Base-by-base conservation (phyloP, 2,888 invertebrate genomes). In the Patella caerulea region DNA sequence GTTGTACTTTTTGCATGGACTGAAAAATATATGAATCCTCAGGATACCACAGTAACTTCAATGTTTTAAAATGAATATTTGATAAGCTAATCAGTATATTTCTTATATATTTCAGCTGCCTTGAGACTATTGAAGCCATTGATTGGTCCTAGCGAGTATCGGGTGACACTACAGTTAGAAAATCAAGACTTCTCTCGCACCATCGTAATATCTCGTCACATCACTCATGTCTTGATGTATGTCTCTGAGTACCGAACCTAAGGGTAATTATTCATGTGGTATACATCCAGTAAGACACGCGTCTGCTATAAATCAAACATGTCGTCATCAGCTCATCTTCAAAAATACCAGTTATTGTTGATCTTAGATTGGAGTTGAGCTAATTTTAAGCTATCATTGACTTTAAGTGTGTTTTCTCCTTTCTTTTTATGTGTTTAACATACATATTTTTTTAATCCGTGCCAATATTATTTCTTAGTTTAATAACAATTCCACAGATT, bases 191-290 rank as follows among this genome's bases (percentile, higher is more conserved):
- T 88, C 59, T 82, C 88, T 14, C 87, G 87, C 4, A 87, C 86
- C 52, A 88, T 87, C 19, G 83, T 92, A 45, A 82, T 92, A 73
- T 89, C 91, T 1, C 89, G 91, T 65, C 92, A 92, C 83, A 84
- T 91, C 73, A 92, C 92, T 11, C 84, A 91, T 78, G 90, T 92
- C 54, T 82, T 86, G 56, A 85, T 92, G 45, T 85, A 89, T 74
- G 90, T 92, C 5, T 90, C 92, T 0, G 77, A 81, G 19, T 77
- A 78, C 14, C 76, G 59, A 65, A 45, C 45, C 45, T n/a, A 65
- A n/a, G 65, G 65, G 65, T 65, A 19, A 19, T 65, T 19, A 65
- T n/a, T n/a, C 65, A 65, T n/a, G 65, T 19, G n/a, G n/a, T 19
- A n/a, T 65, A 19, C 65, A n/a, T 19, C 65, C 65, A n/a, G 19